Evolutionary conservation across 2,113 vertebrate genomes (phyloP).

Genomic region (Macroglossus sobrinus): DNA sequence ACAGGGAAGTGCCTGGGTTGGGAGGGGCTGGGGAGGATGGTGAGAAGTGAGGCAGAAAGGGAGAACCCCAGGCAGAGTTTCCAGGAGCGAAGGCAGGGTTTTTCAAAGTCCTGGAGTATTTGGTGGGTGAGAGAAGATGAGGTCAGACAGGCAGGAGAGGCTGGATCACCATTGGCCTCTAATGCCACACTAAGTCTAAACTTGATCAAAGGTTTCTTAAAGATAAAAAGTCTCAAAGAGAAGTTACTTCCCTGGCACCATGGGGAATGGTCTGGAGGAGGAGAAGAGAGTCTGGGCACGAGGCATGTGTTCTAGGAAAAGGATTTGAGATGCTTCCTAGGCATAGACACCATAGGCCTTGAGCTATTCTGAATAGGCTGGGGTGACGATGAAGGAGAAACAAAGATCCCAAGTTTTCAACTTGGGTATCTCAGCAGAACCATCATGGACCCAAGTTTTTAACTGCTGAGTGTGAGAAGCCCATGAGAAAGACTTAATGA

Average conservation of each 20-base stretch:
- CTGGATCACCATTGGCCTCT: neutral
- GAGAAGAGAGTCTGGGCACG: neutral
- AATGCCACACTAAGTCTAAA: neutral
- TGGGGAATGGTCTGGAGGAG: neutral
- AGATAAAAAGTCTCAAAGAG: neutral
- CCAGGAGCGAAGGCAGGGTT: neutral
- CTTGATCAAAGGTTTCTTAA: neutral
- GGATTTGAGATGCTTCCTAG: neutral
- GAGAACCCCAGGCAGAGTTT: neutral
- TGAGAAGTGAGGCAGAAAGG: neutral
- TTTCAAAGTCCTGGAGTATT: neutral
- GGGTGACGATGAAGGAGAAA: neutral
- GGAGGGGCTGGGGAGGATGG: neutral
- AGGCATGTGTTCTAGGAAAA: rapidly evolving
- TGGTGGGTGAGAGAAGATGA: neutral
- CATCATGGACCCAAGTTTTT: neutral
- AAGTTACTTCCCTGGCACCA: neutral
- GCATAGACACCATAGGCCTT: neutral
- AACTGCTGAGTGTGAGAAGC: neutral
- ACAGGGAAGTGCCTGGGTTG: neutral
- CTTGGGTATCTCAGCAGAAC: neutral
- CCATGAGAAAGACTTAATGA: neutral
- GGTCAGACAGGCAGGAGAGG: neutral
- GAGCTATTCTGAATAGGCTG: neutral
- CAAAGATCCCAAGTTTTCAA: neutral